These are phyloP conservation scores for Zhengitettix transpicula DNA, from an alignment of 2,888 invertebrate genomes.

Conservation along the genomic window DNA sequence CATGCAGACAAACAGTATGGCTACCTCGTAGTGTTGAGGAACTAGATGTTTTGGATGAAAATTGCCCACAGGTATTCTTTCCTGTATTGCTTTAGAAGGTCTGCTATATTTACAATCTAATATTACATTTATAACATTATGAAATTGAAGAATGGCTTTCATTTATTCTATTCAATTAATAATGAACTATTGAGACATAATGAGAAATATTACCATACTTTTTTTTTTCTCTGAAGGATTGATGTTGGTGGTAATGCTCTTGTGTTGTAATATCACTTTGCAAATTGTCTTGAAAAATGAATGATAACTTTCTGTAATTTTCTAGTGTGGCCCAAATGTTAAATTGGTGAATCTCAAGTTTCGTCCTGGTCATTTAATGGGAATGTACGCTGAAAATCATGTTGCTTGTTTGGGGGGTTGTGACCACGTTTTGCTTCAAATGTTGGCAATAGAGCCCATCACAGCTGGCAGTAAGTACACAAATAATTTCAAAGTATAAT, in stretches of 20 bases:
- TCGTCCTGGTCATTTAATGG: conserved; percentile 30
- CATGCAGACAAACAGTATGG: conserved; percentile 71
- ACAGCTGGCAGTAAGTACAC: not conserved
- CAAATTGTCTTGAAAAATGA: too few species aligned
- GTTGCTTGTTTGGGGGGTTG: conserved; percentile 59
- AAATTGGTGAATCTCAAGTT: conserved; percentile 49
- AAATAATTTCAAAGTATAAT: not conserved
- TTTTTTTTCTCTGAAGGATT: too few species aligned
- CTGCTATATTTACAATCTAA: too few species aligned
- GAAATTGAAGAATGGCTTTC: too few species aligned
- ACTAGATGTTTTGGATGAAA: conserved; percentile 42
- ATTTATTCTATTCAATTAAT: too few species aligned
- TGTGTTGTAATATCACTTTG: not conserved
- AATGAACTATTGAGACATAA: too few species aligned
- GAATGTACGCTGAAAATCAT: conserved; percentile 40
- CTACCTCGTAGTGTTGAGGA: conserved; percentile 52
- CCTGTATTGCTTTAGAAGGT: too few species aligned
- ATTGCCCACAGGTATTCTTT: conserved; percentile 37
- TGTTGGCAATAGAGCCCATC: conserved; percentile 23
- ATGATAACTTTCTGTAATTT: conserved; percentile 12
- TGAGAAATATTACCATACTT: too few species aligned
- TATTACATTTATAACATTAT: too few species aligned
- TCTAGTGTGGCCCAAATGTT: conserved; percentile 43
- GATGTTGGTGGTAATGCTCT: not conserved
- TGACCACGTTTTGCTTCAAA: conserved; percentile 45